Base-by-base conservation (phyloP, 2,888 invertebrate genomes). In the Exephanes ischioxanthus region DNA sequence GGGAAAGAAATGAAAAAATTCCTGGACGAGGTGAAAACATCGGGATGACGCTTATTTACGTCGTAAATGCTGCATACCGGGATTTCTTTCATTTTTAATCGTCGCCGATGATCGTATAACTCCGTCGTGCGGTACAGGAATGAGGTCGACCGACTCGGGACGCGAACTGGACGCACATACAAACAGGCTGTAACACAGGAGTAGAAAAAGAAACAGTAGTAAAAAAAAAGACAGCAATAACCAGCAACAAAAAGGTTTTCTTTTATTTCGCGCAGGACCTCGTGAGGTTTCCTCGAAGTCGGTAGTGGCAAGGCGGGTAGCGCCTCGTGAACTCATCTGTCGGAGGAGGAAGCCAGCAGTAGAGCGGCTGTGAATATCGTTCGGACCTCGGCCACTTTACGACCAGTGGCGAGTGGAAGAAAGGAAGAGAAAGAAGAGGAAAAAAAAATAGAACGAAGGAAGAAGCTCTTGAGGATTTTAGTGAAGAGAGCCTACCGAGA, bases 371-470 rank as follows among this genome's bases (percentile, higher is more conserved):
- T 19, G 78, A 14, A 48, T 26, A 71, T 63, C 80, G 53, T 76
- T 79, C 48, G 48, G 61, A 22, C 63, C 75, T 71, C 45, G 45
- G 71, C 72, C 58, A 66, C 68, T 80, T 80, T 72, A 84, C 80
- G 80, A 68, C 70, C 6, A 26, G 37, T 41, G 67, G 68, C 41
- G 77, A 61, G 80, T 41, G 48, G 22, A 16, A 51, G 63, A 41
- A 66, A 67, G 66, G 22, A 14, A 66, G 30, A 71, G 53, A 41
- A 53, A n/a, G 14, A 37, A 11, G 14, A 51, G 45, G 16, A 63
- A 51, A 51, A 61, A 63, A 48, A 61, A 19, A n/a, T 51, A 51
- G 22, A 51, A 16, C 45, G 16, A 14, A 30, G n/a, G 4, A 70
- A 30, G 19, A 48, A 77, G 26, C 45, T 41, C 61, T 22, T 26